These are phyloP conservation scores for Ctenopoma kingsleyae DNA, from an alignment of 2,797 vertebrate genomes.

Conservation along the genomic window DNA sequence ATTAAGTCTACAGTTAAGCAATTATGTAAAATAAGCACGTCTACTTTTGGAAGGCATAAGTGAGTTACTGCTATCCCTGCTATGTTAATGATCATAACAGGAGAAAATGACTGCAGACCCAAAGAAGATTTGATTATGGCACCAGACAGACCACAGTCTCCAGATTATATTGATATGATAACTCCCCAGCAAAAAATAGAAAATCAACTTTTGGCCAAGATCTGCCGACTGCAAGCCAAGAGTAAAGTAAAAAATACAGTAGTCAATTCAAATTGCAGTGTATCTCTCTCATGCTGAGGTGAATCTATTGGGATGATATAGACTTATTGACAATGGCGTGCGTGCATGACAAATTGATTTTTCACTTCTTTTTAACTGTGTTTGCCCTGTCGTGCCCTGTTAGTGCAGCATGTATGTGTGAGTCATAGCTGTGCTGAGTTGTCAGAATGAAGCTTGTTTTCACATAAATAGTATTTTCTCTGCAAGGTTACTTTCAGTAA, in stretches of 20 bases:
- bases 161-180: constrained; percentile 75
- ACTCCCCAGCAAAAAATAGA: constrained; percentile 34
- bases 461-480: constrained; percentile 40
- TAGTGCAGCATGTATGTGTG: constrained; percentile 34
- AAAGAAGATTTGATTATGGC: constrained; percentile 78
- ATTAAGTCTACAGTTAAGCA: constrained; percentile 76
- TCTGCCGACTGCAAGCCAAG: constrained; percentile 43
- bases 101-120: constrained; percentile 70
- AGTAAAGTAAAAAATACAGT: constrained; percentile 20
- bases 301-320: constrained; percentile 57
- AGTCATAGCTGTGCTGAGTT: constrained; percentile 56
- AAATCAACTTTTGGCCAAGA: constrained; percentile 53
- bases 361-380: constrained; percentile 52
- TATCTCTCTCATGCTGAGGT: constrained; percentile 40
- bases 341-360: constrained; percentile 68
- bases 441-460: constrained; percentile 35
- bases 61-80: constrained; percentile 74
- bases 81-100: constrained; percentile 81
- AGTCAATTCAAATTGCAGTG: constrained; percentile 44
- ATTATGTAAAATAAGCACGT: constrained; percentile 79
- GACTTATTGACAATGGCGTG: constrained; percentile 53
- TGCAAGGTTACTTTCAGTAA: constrained; percentile 26
- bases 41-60: constrained; percentile 76
- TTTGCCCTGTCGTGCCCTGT: constrained; percentile 44
- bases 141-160: constrained; percentile 64